Conservation (phyloP, 2,888 invertebrate genomes). For the Brachyptera putata region DNA sequence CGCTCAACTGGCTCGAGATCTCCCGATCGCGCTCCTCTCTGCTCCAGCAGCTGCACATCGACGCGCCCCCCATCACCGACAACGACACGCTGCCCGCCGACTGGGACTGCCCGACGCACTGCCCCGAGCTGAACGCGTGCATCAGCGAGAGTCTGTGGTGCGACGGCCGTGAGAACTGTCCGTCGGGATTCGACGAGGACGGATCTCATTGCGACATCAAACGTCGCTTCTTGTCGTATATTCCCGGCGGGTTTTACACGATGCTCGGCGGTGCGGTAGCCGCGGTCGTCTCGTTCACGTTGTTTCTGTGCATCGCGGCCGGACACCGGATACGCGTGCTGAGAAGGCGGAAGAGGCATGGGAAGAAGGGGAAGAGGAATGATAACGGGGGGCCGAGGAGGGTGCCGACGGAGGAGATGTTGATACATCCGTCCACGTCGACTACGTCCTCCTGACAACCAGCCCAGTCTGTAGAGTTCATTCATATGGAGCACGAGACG, state of each 20-base stretch:
- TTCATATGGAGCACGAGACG: conserved; percentile 89
- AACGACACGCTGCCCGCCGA: conserved; percentile 43
- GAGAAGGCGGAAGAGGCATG: conserved; percentile 51
- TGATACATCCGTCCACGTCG: conserved; percentile 58
- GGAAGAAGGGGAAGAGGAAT: conserved; percentile 52
- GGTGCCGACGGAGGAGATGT: conserved; percentile 65
- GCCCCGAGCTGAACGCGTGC: conserved; percentile 73
- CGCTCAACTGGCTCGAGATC: conserved; percentile 75
- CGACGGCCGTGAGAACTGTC: conserved; percentile 64
- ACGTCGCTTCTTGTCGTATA: conserved; percentile 46
- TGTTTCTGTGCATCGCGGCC: conserved; percentile 56
- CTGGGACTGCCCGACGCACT: conserved; percentile 58
- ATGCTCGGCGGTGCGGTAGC: conserved; percentile 54
- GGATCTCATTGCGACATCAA: conserved; percentile 58
- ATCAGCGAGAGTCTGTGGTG: conserved; percentile 71
- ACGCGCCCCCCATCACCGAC: conserved; percentile 49
- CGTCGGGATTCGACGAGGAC: conserved; percentile 66
- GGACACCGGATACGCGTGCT: conserved; percentile 55
- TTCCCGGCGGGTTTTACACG: conserved; percentile 53
- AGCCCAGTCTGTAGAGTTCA: conserved; percentile 84
- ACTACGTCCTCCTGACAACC: conserved; percentile 85
- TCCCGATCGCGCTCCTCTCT: conserved; percentile 59
- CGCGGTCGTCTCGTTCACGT: conserved; percentile 53
- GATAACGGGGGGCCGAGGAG: conserved; percentile 51
- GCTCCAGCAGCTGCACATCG: conserved; percentile 54